phyloP scores from a whole-genome alignment of 2,797 vertebrate species.

The Nyctibius grandis region DNA sequence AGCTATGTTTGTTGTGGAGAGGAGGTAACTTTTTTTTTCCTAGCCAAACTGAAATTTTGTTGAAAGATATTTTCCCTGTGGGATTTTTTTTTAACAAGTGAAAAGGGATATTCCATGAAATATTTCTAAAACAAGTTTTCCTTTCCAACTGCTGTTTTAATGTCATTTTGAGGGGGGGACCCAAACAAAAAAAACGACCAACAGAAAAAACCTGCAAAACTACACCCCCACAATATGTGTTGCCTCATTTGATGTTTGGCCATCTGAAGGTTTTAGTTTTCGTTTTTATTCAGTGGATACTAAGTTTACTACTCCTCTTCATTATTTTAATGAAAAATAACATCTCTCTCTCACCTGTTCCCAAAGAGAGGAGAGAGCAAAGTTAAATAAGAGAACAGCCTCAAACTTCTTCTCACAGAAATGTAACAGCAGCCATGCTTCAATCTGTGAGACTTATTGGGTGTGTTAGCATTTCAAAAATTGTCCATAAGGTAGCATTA shows the following conservation, averaged over 20 bases:
- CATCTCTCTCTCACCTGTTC: not conserved
- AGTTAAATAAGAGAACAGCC: not conserved
- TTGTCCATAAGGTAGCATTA: not conserved
- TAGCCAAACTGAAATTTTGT: not conserved
- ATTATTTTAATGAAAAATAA: not conserved
- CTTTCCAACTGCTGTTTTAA: not conserved
- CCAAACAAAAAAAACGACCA: not conserved
- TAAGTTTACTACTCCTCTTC: not conserved
- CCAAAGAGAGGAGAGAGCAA: not conserved
- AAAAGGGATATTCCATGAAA: not conserved
- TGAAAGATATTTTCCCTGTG: not conserved
- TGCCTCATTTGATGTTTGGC: not conserved
- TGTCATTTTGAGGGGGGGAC: not conserved
- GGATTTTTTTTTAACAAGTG: not conserved
- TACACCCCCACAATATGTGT: not conserved
- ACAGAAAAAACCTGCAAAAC: not conserved
- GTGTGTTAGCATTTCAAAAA: not conserved
- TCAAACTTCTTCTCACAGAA: not conserved
- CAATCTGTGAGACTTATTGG: not conserved
- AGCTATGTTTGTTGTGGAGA: not conserved
- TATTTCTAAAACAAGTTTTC: not conserved
- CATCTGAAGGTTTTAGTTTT: not conserved
- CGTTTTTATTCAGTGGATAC: not conserved
- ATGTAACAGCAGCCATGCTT: not conserved
- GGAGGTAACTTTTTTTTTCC: too few relatives aligned